A percentile compares a stretch with the other conserved stretches of the same genome.
Conservation (phyloP, 2,888 invertebrate species). For the Cheilosia vernalis region DNA sequence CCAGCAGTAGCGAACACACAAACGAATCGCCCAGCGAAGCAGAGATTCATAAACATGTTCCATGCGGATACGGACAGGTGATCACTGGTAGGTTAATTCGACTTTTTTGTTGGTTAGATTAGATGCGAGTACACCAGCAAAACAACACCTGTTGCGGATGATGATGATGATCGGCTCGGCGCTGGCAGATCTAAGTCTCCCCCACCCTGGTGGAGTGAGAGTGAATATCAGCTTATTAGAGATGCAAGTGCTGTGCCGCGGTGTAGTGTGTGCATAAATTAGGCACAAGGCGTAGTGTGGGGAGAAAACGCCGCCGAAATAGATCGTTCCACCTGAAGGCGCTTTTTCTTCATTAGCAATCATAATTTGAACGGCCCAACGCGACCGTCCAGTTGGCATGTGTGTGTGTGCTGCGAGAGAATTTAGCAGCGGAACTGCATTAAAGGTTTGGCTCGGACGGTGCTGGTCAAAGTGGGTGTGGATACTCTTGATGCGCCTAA, state of each 20-base stretch:
- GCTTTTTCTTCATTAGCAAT: conserved; percentile 69
- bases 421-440: conserved; percentile 41
- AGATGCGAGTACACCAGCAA: conserved; percentile 3
- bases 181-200: conserved; percentile 40
- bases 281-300: conserved; percentile 26
- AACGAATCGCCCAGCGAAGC: conserved; percentile 46
- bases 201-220: conserved; percentile 48
- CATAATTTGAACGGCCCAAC: conserved; percentile 55
- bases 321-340: conserved; percentile 69
- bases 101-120: not conserved
- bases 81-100: conserved; percentile 49
- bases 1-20: conserved; percentile 2
- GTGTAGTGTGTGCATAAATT: conserved; percentile 61
- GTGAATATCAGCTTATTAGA: conserved; percentile 65
- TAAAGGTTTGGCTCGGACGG: conserved; percentile 30
- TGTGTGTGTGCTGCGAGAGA: conserved; percentile 8
- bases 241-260: conserved; percentile 40
- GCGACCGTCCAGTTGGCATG: conserved; percentile 1
- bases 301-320: conserved; percentile 61
- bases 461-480: conserved; percentile 62
- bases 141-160: conserved; percentile 40
- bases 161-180: conserved; percentile 28
- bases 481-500: conserved; percentile 39
- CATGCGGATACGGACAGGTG: conserved; percentile 69
- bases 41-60: conserved; percentile 61